Conservation (phyloP, 2,113 vertebrate genomes). For the Myxocyprinus asiaticus region DNA sequence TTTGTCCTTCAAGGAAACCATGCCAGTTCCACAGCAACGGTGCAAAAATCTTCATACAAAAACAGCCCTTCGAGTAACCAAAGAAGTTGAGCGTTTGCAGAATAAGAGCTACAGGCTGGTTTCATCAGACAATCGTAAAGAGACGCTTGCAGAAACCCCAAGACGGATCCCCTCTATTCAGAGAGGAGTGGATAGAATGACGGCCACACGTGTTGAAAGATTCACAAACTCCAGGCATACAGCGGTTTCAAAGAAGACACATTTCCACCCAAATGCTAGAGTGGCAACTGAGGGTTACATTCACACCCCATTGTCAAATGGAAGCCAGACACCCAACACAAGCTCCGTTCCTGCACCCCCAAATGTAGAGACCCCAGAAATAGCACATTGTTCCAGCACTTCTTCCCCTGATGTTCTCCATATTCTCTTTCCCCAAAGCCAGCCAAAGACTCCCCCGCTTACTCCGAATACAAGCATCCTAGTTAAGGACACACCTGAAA, state of each 20-base stretch:
- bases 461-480: conserved; percentile 66
- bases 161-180: conserved; percentile 23
- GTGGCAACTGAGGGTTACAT: conserved; percentile 2
- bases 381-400: conserved; percentile 36
- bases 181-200: conserved; percentile 3
- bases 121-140: conserved; percentile 13
- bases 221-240: conserved; percentile 7
- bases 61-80: conserved; percentile 8
- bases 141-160: conserved; percentile 28
- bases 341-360: conserved; percentile 50
- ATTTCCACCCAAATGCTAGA: conserved; percentile 6
- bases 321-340: conserved; percentile 30
- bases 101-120: background rate
- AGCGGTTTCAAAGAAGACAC: conserved; percentile 13
- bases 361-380: conserved; percentile 67
- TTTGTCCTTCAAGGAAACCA: conserved; percentile 72
- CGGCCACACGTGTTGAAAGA: background rate
- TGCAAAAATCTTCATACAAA: conserved; percentile 10
- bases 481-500: conserved; percentile 85
- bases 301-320: background rate
- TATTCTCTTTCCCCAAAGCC: conserved; percentile 31
- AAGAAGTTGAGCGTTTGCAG: background rate
- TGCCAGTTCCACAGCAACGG: conserved; percentile 44
- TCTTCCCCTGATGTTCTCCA: conserved; percentile 27
- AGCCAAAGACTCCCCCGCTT: conserved; percentile 27